Evolutionary conservation across 1,140 invertebrate species (phyloP).

Genomic region (Sycophaga agraensis): DNA sequence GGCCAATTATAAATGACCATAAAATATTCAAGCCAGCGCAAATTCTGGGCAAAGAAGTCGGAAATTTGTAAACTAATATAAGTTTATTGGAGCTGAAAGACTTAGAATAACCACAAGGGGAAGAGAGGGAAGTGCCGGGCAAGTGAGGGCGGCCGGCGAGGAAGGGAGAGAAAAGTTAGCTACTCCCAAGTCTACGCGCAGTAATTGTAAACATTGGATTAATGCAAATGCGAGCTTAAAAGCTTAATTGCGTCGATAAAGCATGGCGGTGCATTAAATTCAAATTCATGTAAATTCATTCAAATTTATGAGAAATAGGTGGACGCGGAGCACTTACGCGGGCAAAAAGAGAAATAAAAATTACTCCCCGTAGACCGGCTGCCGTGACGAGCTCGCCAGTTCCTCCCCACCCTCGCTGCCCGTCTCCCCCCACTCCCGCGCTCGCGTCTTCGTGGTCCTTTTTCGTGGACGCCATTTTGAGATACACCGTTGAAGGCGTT

Average conservation of each 20-base stretch:
- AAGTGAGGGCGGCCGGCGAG: too few relatives aligned
- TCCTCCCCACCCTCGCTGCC: conserved; percentile 11
- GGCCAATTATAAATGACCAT: too few relatives aligned
- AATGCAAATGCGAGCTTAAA: conserved; percentile 61
- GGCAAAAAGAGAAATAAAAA: conserved; percentile 55
- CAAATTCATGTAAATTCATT: conserved; percentile 62
- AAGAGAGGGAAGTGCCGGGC: conserved; percentile 29
- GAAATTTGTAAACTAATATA: conserved; percentile 23
- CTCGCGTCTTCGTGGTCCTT: too few relatives aligned
- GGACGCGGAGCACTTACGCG: conserved; percentile 55
- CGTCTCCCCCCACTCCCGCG: not conserved
- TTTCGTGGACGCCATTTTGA: conserved; percentile 55
- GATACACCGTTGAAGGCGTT: conserved; percentile 37
- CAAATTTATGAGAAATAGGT: conserved; percentile 61
- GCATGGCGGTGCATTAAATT: conserved; percentile 58
- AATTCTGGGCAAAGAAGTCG: too few relatives aligned
- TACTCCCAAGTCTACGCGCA: conserved; percentile 31
- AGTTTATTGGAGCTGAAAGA: conserved; percentile 23
- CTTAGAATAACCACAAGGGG: conserved; percentile 6
- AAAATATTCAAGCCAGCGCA: too few relatives aligned
- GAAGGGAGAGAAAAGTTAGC: conserved; percentile 29
- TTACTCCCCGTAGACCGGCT: conserved; percentile 56
- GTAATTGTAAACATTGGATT: conserved; percentile 62
- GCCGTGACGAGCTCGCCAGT: conserved; percentile 44
- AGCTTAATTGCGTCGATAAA: conserved; percentile 62